Percentiles rank a stretch among this genome's conserved stretches.
Evolutionary conservation across 2,113 vertebrate genomes (phyloP).

Genomic region (Psephotus haematonotus): DNA sequence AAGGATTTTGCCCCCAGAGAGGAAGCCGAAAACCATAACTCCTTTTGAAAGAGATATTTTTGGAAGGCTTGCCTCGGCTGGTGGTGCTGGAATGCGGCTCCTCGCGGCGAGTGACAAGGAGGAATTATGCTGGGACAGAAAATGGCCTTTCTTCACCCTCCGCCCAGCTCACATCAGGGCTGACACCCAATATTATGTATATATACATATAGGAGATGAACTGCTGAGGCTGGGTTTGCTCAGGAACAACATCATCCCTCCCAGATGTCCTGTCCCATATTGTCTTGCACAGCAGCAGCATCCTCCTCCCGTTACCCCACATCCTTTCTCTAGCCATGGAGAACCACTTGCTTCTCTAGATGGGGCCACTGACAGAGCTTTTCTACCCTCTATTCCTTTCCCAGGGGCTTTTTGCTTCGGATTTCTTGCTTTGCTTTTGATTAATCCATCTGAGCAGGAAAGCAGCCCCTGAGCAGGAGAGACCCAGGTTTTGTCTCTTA

Average conservation of each 20-base stretch:
- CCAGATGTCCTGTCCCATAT: background rate
- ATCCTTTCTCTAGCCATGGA: background rate
- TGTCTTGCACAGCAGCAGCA: background rate
- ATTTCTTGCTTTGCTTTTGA: background rate
- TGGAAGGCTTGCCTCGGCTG: background rate
- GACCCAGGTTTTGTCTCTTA: background rate
- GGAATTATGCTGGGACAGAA: slow-evolving; percentile 13
- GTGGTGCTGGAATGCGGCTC: slow-evolving; percentile 23
- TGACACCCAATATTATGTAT: background rate
- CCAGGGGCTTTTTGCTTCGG: fast-evolving
- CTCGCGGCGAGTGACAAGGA: background rate
- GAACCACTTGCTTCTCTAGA: background rate
- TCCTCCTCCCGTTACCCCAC: background rate
- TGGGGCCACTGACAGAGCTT: fast-evolving
- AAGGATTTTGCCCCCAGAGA: background rate
- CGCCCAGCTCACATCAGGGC: background rate
- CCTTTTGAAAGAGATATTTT: background rate
- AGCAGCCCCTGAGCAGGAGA: background rate
- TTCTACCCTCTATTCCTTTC: background rate
- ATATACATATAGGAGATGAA: background rate
- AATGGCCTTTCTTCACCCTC: background rate
- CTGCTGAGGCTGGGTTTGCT: background rate
- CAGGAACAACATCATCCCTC: background rate
- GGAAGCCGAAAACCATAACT: slow-evolving; percentile 29
- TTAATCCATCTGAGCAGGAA: background rate